Base-by-base conservation (phyloP, 2,888 invertebrate genomes). In the Drosophila setosimentum region DNA sequence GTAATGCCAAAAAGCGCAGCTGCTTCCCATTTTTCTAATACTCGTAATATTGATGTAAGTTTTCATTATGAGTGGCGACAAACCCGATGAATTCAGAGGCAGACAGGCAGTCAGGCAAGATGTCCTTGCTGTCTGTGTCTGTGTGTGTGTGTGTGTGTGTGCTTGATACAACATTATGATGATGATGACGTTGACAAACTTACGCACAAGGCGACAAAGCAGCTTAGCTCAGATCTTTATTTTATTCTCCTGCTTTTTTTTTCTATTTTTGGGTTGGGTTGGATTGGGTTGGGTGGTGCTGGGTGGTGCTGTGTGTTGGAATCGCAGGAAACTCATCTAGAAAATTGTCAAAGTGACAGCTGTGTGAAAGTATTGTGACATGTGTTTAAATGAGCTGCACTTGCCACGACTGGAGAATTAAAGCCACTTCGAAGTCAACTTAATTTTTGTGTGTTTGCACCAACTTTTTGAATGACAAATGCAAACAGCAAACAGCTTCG, bases 261-360 rank as follows among this genome's bases (percentile, higher is more conserved):
- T 49, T 13, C 32, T 53, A 62, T 60, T 55, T 62, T 10, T 37
- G 62, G 53, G 57, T 16, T 16, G 40, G n/a, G n/a, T n/a, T n/a
- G n/a, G n/a, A n/a, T n/a, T n/a, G n/a, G n/a, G n/a, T n/a, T n/a
- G n/a, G 16, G n/a, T 57, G 55, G 49, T 32, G 45, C 29, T 27
- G 50, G 16, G n/a, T 57, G 55, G 49, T 32, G 45, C 29, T 27
- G 50, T 32, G 40, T 30, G 51, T 54, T 54, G 66, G 69, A 88
- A 79, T 73, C 89, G 80, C 66, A 82, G 74, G 87, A 89, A 87
- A 90, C 87, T 87, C 91, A 90, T 87, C 91, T 90, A 89, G 84
- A 89, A 89, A 87, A 87, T 87, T 87, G 90, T 89, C 87, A 89
- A 90, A 87, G 87, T 90, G 87, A 87, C 87, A 87, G 90, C 84